A percentile compares a stretch with the other conserved stretches of the same genome.
These are phyloP conservation scores for Dromiciops gliroides DNA, from an alignment of 2,113 vertebrate species.

Conservation along the genomic window DNA sequence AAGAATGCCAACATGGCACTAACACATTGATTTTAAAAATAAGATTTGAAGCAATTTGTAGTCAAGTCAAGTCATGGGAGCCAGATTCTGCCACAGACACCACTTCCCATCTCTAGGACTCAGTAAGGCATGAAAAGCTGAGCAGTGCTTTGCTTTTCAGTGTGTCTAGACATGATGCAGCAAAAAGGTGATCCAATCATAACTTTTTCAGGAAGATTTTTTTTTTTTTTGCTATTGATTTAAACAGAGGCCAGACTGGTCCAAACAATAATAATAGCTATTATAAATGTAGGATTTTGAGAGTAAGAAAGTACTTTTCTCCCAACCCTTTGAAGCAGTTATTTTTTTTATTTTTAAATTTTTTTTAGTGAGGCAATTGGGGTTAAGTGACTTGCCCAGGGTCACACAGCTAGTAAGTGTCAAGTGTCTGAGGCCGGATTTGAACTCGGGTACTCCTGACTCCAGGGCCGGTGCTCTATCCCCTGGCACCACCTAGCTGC, in stretches of 20 bases:
- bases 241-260: neutral
- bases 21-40: neutral
- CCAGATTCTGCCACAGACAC: slow-evolving; percentile 5
- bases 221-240: neutral
- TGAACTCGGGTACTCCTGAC: no score
- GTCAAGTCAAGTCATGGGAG: neutral
- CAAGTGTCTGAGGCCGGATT: no score
- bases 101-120: neutral
- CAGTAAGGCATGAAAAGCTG: neutral
- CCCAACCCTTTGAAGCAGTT: neutral
- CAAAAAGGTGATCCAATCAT: neutral
- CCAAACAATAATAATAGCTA: neutral
- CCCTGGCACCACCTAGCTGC: no score
- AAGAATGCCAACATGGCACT: slow-evolving; percentile 17
- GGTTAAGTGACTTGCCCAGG: no score
- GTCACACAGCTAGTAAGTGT: no score
- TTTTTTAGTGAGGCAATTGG: no score
- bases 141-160: neutral
- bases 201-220: neutral
- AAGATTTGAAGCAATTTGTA: neutral
- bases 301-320: neutral
- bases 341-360: no score
- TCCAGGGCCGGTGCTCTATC: no score
- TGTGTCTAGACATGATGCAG: neutral
- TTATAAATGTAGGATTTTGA: neutral